These are phyloP conservation scores for Xiphophorus birchmanni DNA, from an alignment of 2,797 vertebrate genomes.

Conservation along the genomic window DNA sequence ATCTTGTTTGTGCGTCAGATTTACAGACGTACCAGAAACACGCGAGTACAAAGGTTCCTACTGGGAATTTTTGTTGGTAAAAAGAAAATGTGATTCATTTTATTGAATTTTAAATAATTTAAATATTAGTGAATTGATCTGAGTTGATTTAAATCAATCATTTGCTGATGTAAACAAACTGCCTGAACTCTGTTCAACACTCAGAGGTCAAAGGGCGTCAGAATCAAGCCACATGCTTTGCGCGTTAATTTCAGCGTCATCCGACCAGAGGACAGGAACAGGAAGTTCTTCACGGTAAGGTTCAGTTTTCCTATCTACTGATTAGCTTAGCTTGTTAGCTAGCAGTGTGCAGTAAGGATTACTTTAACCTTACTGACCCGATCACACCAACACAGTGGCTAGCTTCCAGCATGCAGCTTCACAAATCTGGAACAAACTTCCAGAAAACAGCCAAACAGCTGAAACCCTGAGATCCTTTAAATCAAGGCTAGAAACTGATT, in stretches of 20 bases:
- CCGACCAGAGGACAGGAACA: background rate
- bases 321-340: background rate
- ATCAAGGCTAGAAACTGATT: no score
- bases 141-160: background rate
- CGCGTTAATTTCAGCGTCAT: background rate
- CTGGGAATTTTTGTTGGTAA: no score
- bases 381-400: background rate
- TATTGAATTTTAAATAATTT: no score
- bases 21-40: no score
- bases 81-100: no score
- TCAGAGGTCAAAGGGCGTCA: background rate
- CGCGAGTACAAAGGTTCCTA: no score
- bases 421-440: no score
- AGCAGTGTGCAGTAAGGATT: background rate
- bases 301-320: background rate
- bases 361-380: background rate
- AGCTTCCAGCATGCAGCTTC: background rate
- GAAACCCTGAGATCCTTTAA: no score
- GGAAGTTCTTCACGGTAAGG: background rate
- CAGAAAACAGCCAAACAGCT: no score
- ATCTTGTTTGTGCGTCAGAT: no score
- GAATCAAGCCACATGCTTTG: background rate
- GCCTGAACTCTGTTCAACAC: background rate
- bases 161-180: background rate
- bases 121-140: no score